Evolutionary conservation across 2,888 invertebrate genomes (phyloP), one percentile per base, ranked within the genome.

Genomic region (Ormyrus labotus): DNA sequence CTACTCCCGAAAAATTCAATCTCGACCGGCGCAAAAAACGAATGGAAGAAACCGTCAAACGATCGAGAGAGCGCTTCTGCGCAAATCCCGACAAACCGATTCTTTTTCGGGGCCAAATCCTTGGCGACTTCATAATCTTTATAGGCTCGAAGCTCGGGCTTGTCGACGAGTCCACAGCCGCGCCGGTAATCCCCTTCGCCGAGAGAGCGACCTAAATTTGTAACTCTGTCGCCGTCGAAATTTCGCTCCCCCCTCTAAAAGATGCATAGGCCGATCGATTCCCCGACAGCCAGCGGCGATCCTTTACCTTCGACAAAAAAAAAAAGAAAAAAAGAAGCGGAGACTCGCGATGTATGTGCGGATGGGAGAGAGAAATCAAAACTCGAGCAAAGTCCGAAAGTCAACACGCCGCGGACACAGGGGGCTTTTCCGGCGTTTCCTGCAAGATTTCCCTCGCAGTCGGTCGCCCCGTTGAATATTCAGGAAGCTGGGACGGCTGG

Each of bases 401-500:
- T 75, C 68, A 68, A 75, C 75, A 68, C 58, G 19, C 72, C 53
- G 11, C 5, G 53, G 4, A 58, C 71, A 51, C 60, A 8, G 11
- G 71, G 60, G 71, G 60, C 10, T 71, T 61, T 61, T 45, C 8
- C 13, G 8, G 11, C 67, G 50, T 19, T 64, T 64, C 48, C 64
- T 53, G 60, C 50, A 75, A 75, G 75, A 75, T 75, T 55, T 75
- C 57, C 34, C 13, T n/a, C 61, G 69, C 5, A 47, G 57, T n/a
- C n/a, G 58, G 13, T 4, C 47, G 55, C 50, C 50, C 11, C 53
- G 61, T 60, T 76, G 76, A 76, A 76, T 76, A 76, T 76, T 76
- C 76, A 76, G 55, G 11, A 69, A 60, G 60, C 47, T 13, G 58
- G 34, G 34, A 34, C 4, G 34, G 8, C 13, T 58, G 50, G 34